Evolutionary conservation across 2,888 invertebrate species (phyloP).

Genomic region (Eupeodes luniger): DNA sequence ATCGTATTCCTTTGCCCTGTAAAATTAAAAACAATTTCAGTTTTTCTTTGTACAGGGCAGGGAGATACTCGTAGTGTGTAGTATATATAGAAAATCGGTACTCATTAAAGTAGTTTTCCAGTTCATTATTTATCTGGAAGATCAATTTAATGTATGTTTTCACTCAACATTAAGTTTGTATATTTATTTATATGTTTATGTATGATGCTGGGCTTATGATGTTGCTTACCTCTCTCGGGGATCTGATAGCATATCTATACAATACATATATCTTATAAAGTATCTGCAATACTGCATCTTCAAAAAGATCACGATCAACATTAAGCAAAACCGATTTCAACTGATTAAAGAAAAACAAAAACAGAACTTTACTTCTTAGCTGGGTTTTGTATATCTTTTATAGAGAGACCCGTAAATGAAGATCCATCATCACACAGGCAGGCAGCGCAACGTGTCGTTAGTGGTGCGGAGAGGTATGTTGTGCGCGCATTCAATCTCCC

Average conservation of each 20-base stretch:
- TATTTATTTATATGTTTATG: constrained; percentile 34
- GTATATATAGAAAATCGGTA: constrained; percentile 12
- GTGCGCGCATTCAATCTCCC: constrained; percentile 31
- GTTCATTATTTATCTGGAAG: constrained; percentile 70
- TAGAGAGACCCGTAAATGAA: constrained; percentile 6
- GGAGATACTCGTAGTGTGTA: neutral
- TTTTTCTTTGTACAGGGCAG: neutral
- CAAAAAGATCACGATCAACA: constrained; percentile 69
- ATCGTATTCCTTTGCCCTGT: neutral
- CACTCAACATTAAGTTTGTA: constrained; percentile 39
- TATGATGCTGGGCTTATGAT: neutral
- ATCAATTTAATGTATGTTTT: constrained; percentile 62
- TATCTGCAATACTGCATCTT: constrained; percentile 59
- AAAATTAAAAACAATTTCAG: constrained; percentile 14
- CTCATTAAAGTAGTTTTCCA: constrained; percentile 71
- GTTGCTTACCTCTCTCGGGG: constrained; percentile 22
- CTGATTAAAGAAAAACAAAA: neutral
- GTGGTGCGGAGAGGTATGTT: neutral
- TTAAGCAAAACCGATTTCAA: constrained; percentile 27
- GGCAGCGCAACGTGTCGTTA: neutral
- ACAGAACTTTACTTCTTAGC: constrained; percentile 51
- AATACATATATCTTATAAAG: neutral
- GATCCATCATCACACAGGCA: constrained; percentile 16
- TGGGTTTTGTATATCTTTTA: neutral
- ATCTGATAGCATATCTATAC: constrained; percentile 11